A percentile compares a stretch with the other conserved stretches of the same genome.
phyloP scores from a whole-genome alignment of 2,888 invertebrate genomes.

The Hirtodrosophila trivittata region DNA sequence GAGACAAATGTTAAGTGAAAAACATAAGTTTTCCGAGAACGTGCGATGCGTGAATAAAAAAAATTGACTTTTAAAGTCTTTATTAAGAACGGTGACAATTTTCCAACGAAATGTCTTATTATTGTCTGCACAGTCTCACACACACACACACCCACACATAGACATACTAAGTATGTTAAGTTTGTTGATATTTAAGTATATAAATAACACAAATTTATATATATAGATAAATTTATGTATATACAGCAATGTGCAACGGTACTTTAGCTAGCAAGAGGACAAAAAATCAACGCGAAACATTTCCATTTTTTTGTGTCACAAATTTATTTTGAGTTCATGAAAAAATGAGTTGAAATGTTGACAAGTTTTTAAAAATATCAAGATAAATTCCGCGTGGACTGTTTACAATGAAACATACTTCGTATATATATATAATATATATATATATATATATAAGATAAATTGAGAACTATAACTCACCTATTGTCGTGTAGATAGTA shows the following conservation, averaged over 20 bases:
- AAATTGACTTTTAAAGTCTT: conserved; percentile 17
- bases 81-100: conserved; percentile 62
- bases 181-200: no score
- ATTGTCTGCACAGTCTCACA: conserved; percentile 43
- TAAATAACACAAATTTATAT: conserved; percentile 2
- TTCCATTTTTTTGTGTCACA: conserved; percentile 71
- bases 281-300: conserved; percentile 59
- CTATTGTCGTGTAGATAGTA: conserved; percentile 95
- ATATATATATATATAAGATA: conserved; percentile 3
- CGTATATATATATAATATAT: conserved; percentile 10
- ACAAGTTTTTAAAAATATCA: conserved; percentile 43
- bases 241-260: conserved; percentile 6
- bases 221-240: conserved; percentile 1
- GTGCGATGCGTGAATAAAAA: no score
- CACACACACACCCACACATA: conserved; percentile 2
- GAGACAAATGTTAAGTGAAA: no score
- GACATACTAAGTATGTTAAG: not conserved
- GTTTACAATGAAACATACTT: conserved; percentile 29
- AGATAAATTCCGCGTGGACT: conserved; percentile 6
- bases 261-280: conserved; percentile 36
- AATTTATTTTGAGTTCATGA: conserved; percentile 51
- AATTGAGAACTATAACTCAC: conserved; percentile 85
- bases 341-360: conserved; percentile 40
- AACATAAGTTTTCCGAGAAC: no score
- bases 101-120: conserved; percentile 62